Evolutionary conservation across 2,888 invertebrate species (phyloP).

Genomic region (Sturmia bella): DNA sequence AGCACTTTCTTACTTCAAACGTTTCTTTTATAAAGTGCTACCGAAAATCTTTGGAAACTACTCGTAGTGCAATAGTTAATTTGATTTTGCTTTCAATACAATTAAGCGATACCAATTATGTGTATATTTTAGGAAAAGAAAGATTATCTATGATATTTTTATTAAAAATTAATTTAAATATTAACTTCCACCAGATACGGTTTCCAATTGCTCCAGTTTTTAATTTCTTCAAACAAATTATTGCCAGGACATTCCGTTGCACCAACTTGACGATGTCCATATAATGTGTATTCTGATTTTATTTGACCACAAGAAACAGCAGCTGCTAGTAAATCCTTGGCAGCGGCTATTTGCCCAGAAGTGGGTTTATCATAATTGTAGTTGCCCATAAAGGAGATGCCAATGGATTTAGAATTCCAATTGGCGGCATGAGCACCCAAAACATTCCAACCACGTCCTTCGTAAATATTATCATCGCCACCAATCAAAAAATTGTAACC

Average conservation of each 20-base stretch:
- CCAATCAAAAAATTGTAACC: constrained; percentile 76
- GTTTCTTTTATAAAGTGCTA: no score
- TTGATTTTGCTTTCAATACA: no score
- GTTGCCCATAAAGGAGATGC: constrained; percentile 75
- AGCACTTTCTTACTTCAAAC: no score
- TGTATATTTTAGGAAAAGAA: no score
- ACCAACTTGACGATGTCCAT: constrained; percentile 85
- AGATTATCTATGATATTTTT: constrained; percentile 24
- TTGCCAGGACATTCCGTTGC: constrained; percentile 86
- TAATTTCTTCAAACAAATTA: constrained; percentile 83
- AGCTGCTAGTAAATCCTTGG: constrained; percentile 83
- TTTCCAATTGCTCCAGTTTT: constrained; percentile 84
- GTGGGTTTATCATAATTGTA: constrained; percentile 70
- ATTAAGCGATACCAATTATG: no score
- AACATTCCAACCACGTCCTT: constrained; percentile 75
- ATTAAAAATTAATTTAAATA: constrained; percentile 1
- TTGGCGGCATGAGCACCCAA: constrained; percentile 74
- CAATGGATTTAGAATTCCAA: constrained; percentile 74
- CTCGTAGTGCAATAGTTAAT: no score
- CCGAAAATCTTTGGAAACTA: no score
- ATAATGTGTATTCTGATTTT: constrained; percentile 83
- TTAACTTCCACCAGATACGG: neutral
- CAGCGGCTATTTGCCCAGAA: constrained; percentile 75
- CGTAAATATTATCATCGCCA: constrained; percentile 75
- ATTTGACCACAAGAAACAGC: constrained; percentile 84